Evolutionary conservation across 2,113 vertebrate genomes (phyloP), one percentile per base, ranked within the genome.

Genomic region (Periophthalmus modestus): DNA sequence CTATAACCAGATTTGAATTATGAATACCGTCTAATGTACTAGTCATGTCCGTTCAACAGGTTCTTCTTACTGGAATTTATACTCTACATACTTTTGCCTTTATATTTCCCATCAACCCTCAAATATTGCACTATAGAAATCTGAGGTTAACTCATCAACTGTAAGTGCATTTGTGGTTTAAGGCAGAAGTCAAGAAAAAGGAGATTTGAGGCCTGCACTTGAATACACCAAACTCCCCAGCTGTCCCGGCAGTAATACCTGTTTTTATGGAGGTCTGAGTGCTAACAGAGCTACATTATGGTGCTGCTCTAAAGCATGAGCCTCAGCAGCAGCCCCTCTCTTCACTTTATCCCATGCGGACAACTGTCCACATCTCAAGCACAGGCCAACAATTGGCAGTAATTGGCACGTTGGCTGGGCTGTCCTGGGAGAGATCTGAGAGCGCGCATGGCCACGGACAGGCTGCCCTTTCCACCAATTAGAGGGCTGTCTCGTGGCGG

Each of bases 281-380:
- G 52, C 62, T 68, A 69, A 71, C 39, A 11, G n/a, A 34, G 18
- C 33, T 61, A 39, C 80, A 74, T 82, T 75, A 68, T 73, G 43
- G 71, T 43, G 57, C 54, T 81, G 74, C 84, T 86, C 73, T 86
- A 74, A 68, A 69, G 86, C 82, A 85, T 87, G 82, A 84, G 71
- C 80, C 81, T 79, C 80, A 83, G 71, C 79, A 73, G 54, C 46
- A 79, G 87, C 76, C 78, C 50, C 83, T 87, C 54, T 84, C 87
- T 88, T 83, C 84, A 78, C 86, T 82, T 80, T 89, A 93, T 92
- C 87, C 93, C 91, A 91, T 68, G 83, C 54, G 89, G 91, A 92
- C 89, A 85, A 92, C 91, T 93, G 92, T 94, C 93, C 93, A 93
- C 92, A 93, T 93, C 91, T 93, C 92, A 94, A 91, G 88, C 91